Conservation (phyloP, 2,888 invertebrate genomes). For the Trichogramma evanescens region DNA sequence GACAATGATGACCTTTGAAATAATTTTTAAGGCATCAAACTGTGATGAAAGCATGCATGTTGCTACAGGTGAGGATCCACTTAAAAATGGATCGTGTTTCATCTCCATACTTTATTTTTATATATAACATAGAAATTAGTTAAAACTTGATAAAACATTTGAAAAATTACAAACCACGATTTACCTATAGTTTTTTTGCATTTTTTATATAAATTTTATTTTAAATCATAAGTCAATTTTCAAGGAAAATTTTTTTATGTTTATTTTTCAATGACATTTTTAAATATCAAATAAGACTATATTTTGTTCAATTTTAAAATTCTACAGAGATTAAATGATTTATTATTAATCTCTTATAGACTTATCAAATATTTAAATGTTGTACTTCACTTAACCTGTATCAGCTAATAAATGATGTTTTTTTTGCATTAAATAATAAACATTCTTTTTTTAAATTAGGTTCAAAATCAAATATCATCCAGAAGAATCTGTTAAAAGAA, state of each 20-base stretch:
- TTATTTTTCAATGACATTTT: background rate
- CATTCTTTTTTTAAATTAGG: slow-evolving; percentile 57
- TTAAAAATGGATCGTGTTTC: slow-evolving; percentile 31
- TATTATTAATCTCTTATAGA: slow-evolving; percentile 1
- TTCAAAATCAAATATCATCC: slow-evolving; percentile 99
- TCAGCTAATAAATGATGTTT: background rate
- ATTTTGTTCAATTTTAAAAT: background rate
- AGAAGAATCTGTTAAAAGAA: slow-evolving; percentile 84
- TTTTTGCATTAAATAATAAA: background rate
- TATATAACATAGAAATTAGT: slow-evolving; percentile 3
- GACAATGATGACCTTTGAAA: too few species aligned
- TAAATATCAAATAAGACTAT: background rate
- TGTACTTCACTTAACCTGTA: background rate
- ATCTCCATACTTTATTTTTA: slow-evolving; percentile 22
- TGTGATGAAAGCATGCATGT: slow-evolving; percentile 34
- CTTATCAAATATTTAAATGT: background rate
- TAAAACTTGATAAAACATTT: background rate
- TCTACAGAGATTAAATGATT: background rate
- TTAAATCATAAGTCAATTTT: too few species aligned
- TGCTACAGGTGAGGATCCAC: slow-evolving; percentile 46
- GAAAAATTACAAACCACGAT: background rate
- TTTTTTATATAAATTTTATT: too few species aligned
- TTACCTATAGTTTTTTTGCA: too few species aligned
- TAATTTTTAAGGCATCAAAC: slow-evolving; percentile 31
- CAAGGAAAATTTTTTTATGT: background rate